Conservation (phyloP, 2,888 invertebrate species). For the Hoplodrina ambigua region DNA sequence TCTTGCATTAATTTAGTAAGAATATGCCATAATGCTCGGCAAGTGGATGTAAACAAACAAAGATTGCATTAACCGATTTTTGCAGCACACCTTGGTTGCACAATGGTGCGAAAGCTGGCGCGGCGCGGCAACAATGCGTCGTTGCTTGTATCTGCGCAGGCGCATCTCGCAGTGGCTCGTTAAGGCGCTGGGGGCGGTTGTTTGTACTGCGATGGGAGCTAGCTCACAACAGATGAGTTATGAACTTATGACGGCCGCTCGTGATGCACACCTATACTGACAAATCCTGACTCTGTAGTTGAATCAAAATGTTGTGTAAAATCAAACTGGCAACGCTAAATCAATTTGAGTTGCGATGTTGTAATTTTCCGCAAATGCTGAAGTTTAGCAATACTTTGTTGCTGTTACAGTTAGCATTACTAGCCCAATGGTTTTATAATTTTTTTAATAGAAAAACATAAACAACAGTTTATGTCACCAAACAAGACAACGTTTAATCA, state of each 20-base stretch:
- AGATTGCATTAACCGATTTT: constrained; percentile 85
- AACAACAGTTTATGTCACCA: neutral
- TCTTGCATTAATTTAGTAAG: constrained; percentile 51
- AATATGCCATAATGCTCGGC: constrained; percentile 73
- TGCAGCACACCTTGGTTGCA: constrained; percentile 80
- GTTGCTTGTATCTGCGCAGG: constrained; percentile 83
- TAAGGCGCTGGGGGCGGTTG: constrained; percentile 85
- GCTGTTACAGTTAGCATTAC: constrained; percentile 5
- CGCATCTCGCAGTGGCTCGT: constrained; percentile 88
- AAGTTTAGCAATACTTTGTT: constrained; percentile 17
- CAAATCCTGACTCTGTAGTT: constrained; percentile 55
- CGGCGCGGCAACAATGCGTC: constrained; percentile 87
- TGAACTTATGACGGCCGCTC: constrained; percentile 72
- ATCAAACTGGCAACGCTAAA: constrained; percentile 51
- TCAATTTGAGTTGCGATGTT: constrained; percentile 40
- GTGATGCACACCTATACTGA: constrained; percentile 74
- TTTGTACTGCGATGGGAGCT: constrained; percentile 81
- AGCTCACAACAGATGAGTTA: constrained; percentile 70
- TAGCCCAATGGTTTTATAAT: constrained; percentile 2
- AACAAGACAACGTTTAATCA: constrained; percentile 42
- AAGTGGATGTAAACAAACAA: constrained; percentile 86
- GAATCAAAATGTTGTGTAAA: constrained; percentile 52
- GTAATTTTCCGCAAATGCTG: constrained; percentile 39
- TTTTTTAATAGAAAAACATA: neutral
- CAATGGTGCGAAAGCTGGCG: constrained; percentile 90